These are phyloP conservation scores for Geotria australis DNA, from an alignment of 2,797 vertebrate genomes.

Conservation along the genomic window DNA sequence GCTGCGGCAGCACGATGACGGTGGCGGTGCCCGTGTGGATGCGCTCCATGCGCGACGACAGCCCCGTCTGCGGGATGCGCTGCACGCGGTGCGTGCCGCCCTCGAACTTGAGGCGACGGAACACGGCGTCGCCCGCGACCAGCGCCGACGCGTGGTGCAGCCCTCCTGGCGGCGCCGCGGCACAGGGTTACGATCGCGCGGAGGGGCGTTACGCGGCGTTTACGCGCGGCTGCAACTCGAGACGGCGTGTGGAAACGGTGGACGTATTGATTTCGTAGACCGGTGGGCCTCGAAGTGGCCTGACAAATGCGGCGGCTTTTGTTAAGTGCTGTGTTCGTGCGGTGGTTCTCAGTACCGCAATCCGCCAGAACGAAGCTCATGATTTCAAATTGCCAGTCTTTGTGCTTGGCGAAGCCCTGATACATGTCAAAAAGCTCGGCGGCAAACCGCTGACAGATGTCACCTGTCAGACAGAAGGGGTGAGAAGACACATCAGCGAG, in stretches of 20 bases:
- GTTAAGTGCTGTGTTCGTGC: too few species aligned
- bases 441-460: conserved; percentile 87
- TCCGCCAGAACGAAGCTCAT: conserved; percentile 39
- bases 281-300: too few species aligned
- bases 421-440: conserved; percentile 81
- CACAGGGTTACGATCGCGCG: neutral
- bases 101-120: conserved; percentile 51
- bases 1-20: conserved; percentile 53
- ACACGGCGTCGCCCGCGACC: conserved; percentile 35
- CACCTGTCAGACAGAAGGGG: conserved; percentile 22
- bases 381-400: conserved; percentile 44
- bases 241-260: too few species aligned
- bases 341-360: conserved; percentile 17
- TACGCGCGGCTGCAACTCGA: too few species aligned
- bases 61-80: conserved; percentile 54
- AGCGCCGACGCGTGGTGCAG: conserved; percentile 54
- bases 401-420: conserved; percentile 34
- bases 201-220: neutral
- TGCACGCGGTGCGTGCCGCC: conserved; percentile 72
- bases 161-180: conserved; percentile 21
- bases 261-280: too few species aligned
- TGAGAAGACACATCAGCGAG: neutral
- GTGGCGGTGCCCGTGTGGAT: conserved; percentile 92
- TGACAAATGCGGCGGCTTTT: too few species aligned
- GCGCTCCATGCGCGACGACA: conserved; percentile 75